Evolutionary conservation across 2,888 invertebrate genomes (phyloP).

Genomic region (Temnothorax unifasciatus): DNA sequence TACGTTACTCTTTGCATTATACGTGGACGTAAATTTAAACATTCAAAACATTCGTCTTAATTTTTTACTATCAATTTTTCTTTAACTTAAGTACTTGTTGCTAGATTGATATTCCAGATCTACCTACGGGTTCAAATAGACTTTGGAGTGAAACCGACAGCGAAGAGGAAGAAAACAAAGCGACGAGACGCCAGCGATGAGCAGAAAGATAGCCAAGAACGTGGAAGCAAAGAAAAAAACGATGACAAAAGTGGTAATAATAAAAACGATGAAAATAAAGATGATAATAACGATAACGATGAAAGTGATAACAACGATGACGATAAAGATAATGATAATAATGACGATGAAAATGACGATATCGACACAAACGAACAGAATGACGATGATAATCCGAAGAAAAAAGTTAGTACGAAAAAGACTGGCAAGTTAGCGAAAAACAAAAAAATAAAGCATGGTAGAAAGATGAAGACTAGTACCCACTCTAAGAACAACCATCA

Average conservation of each 20-base stretch:
- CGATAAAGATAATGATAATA: neutral
- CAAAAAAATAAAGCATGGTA: neutral
- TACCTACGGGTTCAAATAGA: neutral
- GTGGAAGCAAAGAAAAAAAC: neutral
- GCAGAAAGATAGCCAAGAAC: neutral
- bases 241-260: neutral
- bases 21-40: neutral
- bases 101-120: constrained; percentile 14
- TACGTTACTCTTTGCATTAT: neutral
- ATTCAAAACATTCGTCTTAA: neutral
- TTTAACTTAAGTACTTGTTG: neutral
- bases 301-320: neutral
- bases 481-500: neutral
- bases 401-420: neutral
- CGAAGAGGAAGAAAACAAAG: constrained; percentile 1
- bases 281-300: neutral
- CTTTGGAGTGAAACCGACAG: neutral
- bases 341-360: neutral
- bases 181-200: neutral
- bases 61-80: neutral
- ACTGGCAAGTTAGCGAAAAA: neutral
- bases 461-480: neutral
- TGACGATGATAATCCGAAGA: neutral
- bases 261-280: neutral
- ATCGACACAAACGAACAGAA: neutral